Percentiles rank a stretch among this genome's conserved stretches.
Conservation (phyloP, 2,888 invertebrate species). For the Conistra vaccinii region DNA sequence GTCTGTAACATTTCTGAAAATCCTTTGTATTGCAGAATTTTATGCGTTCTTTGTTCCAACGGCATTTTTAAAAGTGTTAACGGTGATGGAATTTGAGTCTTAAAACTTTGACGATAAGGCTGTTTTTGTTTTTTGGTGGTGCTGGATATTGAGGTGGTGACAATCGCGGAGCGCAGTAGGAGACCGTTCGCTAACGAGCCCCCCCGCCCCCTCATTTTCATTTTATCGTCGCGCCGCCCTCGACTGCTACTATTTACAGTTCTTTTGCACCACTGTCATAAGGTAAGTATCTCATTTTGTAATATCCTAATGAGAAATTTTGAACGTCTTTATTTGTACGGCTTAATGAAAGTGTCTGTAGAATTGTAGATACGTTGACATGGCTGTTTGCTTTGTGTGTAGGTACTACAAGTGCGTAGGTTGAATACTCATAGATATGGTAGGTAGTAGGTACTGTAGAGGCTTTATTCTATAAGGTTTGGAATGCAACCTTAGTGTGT, state of each 20-base stretch:
- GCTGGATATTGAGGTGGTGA: constrained; percentile 84
- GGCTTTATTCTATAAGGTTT: too few species aligned
- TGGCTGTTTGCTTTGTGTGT: constrained; percentile 17
- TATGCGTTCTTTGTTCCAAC: constrained; percentile 86
- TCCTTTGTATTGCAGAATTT: constrained; percentile 88
- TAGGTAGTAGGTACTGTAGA: too few species aligned
- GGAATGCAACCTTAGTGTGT: too few species aligned
- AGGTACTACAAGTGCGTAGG: background rate
- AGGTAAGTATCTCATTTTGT: constrained; percentile 78
- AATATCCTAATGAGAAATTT: constrained; percentile 77
- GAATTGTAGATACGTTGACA: constrained; percentile 22
- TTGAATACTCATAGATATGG: background rate
- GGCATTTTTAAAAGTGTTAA: constrained; percentile 76
- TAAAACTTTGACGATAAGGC: constrained; percentile 70
- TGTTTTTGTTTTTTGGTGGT: constrained; percentile 66
- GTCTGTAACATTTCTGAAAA: constrained; percentile 87
- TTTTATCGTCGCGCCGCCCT: constrained; percentile 82
- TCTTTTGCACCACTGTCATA: constrained; percentile 78
- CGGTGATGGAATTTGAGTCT: constrained; percentile 67
- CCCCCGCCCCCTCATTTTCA: constrained; percentile 84
- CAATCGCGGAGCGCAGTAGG: constrained; percentile 83
- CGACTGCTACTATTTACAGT: constrained; percentile 80
- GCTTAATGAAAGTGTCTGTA: constrained; percentile 42
- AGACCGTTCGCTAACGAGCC: constrained; percentile 85
- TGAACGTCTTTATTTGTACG: constrained; percentile 58